Evolutionary conservation across 2,797 vertebrate species (phyloP).

Genomic region (Pygocentrus nattereri): DNA sequence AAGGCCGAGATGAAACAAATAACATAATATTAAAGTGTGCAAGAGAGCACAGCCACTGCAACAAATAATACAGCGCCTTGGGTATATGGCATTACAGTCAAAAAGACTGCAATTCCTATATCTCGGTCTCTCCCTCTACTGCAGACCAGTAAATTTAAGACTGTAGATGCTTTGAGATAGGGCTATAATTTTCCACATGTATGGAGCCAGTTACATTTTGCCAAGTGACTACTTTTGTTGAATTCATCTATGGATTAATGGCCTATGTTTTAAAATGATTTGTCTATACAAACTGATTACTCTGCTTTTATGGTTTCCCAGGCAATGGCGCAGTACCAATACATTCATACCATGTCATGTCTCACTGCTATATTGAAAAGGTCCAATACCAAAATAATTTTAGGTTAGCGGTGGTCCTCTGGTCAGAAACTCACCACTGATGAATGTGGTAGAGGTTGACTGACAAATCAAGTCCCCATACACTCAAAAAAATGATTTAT

Average conservation of each 20-base stretch:
- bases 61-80: conserved; percentile 64
- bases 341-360: neutral
- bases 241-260: conserved; percentile 40
- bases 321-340: neutral
- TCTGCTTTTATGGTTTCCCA: neutral
- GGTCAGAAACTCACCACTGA: neutral
- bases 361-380: neutral
- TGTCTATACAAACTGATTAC: neutral
- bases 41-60: conserved; percentile 58
- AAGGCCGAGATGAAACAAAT: conserved; percentile 82
- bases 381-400: neutral
- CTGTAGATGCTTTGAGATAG: conserved; percentile 6
- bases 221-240: conserved; percentile 31
- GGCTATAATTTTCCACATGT: neutral
- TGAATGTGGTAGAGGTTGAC: neutral
- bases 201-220: conserved; percentile 22
- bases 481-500: too few species aligned
- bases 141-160: conserved; percentile 65
- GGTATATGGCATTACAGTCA: conserved; percentile 64
- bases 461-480: neutral
- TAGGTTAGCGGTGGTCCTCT: too few species aligned
- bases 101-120: conserved; percentile 75
- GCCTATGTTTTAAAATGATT: conserved; percentile 26
- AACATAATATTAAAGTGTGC: conserved; percentile 84
- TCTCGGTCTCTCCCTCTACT: conserved; percentile 68